Conservation (phyloP, 2,888 invertebrate genomes). For the Tachystola acroxantha region DNA sequence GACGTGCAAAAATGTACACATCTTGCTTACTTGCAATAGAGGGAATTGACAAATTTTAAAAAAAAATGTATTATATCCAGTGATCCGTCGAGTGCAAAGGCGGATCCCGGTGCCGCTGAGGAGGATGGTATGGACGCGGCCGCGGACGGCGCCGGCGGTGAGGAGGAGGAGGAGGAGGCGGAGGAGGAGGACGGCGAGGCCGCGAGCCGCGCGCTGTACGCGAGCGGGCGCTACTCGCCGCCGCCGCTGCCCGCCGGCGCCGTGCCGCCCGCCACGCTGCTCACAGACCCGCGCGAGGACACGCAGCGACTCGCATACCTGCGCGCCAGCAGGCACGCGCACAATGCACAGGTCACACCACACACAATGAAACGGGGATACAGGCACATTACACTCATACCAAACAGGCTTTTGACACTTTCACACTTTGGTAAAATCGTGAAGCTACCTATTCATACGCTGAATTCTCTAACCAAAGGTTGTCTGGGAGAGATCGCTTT, state of each 20-base stretch:
- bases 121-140: constrained; percentile 15
- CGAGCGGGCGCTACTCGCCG: constrained; percentile 92
- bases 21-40: no score
- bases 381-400: neutral
- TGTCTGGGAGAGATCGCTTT: no score
- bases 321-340: constrained; percentile 80
- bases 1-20: no score
- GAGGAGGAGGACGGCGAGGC: constrained; percentile 33
- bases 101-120: no score
- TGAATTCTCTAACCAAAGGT: no score
- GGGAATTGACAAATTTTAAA: no score
- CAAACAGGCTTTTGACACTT: neutral
- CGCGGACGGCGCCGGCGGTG: constrained; percentile 17
- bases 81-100: no score
- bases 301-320: constrained; percentile 84
- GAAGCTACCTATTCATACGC: no score
- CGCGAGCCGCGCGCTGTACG: constrained; percentile 74
- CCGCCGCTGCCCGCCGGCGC: constrained; percentile 79
- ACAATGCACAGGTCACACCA: no score
- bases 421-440: no score
- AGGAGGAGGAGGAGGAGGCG: constrained; percentile 13
- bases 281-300: constrained; percentile 88
- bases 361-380: no score
- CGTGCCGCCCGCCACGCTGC: constrained; percentile 85
- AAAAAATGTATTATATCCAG: no score